Conservation (phyloP, 2,888 invertebrate species). For the Acanthosepion lycidas region DNA sequence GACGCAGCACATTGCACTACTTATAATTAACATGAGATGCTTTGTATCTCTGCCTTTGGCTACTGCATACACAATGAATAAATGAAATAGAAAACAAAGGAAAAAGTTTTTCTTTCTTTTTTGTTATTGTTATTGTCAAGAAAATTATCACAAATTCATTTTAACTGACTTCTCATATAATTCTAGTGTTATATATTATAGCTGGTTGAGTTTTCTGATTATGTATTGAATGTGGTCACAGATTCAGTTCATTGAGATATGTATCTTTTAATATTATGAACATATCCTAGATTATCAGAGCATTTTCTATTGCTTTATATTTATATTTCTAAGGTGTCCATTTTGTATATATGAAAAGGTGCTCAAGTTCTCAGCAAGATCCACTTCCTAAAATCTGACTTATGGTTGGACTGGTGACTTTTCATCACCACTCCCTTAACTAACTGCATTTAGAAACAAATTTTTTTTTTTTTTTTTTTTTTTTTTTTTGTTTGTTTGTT, state of each 20-base stretch:
- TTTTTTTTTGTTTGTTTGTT: no score
- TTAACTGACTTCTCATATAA: neutral
- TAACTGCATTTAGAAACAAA: neutral
- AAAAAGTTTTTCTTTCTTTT: neutral
- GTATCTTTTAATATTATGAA: neutral
- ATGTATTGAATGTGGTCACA: neutral
- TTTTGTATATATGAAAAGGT: neutral
- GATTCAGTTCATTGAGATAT: neutral
- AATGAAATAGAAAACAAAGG: neutral
- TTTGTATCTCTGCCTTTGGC: constrained; percentile 33
- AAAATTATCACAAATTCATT: neutral
- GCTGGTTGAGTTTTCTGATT: neutral
- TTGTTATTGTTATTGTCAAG: neutral
- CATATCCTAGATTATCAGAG: neutral
- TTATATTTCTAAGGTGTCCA: neutral
- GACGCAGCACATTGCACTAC: neutral
- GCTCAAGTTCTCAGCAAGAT: no score
- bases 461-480: no score
- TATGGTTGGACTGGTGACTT: no score
- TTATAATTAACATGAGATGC: constrained; percentile 33
- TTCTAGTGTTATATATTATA: neutral
- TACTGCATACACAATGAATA: constrained; percentile 24
- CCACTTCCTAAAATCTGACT: no score
- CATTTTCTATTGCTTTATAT: neutral
- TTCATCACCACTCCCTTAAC: no score